Conservation (phyloP, 2,888 invertebrate species). For the Caenorhabditis uteleia region DNA sequence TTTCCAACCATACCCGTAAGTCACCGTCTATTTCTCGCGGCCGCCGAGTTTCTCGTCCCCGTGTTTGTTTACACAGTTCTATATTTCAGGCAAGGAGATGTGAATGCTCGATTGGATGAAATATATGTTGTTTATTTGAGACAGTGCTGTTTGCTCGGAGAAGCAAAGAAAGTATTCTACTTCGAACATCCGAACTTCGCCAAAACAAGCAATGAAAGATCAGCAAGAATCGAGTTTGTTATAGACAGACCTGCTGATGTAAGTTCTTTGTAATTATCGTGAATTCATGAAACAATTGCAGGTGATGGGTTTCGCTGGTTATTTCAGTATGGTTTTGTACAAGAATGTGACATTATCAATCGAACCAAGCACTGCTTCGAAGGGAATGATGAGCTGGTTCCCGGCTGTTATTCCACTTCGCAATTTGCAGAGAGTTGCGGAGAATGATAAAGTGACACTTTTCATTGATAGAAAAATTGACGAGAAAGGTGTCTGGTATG, state of each 20-base stretch:
- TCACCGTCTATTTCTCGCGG: constrained; percentile 2
- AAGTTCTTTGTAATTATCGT: constrained; percentile 5
- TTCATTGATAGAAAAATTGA: constrained; percentile 56
- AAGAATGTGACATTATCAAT: constrained; percentile 83
- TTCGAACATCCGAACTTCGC: constrained; percentile 87
- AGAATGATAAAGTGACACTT: constrained; percentile 47
- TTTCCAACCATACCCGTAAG: constrained; percentile 41
- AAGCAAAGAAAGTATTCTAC: constrained; percentile 76
- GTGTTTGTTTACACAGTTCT: neutral
- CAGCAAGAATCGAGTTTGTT: constrained; percentile 22
- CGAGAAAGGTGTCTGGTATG: constrained; percentile 67
- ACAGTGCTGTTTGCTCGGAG: constrained; percentile 77
- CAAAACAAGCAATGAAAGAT: constrained; percentile 34
- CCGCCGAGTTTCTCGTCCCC: neutral
- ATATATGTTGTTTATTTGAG: constrained; percentile 91
- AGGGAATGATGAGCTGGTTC: constrained; percentile 97
- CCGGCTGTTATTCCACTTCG: constrained; percentile 86
- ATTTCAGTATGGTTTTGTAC: constrained; percentile 87
- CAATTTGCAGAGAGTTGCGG: constrained; percentile 45
- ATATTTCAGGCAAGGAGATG: constrained; percentile 21
- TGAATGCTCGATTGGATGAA: constrained; percentile 75
- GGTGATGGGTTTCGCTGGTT: constrained; percentile 85
- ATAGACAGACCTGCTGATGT: constrained; percentile 42
- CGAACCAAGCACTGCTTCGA: constrained; percentile 82
- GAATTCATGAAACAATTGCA: constrained; percentile 34